Evolutionary conservation across 2,888 invertebrate genomes (phyloP), one percentile per base, ranked within the genome.

Genomic region (Shargacucullia verbasci): DNA sequence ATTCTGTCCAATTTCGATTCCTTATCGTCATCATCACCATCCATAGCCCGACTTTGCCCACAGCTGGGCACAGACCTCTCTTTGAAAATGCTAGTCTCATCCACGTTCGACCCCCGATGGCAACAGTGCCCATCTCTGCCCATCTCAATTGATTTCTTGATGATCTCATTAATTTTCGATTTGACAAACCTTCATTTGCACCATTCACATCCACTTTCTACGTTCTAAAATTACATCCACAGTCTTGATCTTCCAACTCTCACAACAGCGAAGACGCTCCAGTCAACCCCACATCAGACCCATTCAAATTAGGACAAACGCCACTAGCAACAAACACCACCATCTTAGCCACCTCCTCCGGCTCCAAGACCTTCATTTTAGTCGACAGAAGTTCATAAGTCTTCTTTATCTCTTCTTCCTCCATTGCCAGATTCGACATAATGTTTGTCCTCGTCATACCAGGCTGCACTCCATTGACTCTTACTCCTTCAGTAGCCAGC

Each of bases 321-420:
- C 75, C 82, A 65, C 86, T 87, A 0, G 86, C 85, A 4, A 85
- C 79, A 12, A 86, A 85, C 11, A 84, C 75, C 0, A 87, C 79
- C 85, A 86, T 84, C 40, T 79, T 83, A 0, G 86, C 86, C 3
- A 86, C 82, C 35, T 86, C 86, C 1, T 82, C 81, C 0, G 86
- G 85, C 40, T 86, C 83, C 12, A 86, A 15, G 1, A 83, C 61
- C 50, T 64, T 81, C 49, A 81, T 75, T 34, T 76, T 56, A 8
- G 61, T 60, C 8, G 77, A 64, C 5, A 84, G 15, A 0, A 55
- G 46, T 7, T 78, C 70, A 20, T 80, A 81, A 3, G 71, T 59
- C 0, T 27, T 35, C 11, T 69, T 41, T 15, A 79, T 79, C 11
- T 84, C 83, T 8, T 80, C 78, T 6, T 82, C 79, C 0, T 69